A percentile compares a stretch with the other conserved stretches of the same genome.
These are phyloP conservation scores for Apodemus speciosus DNA, from an alignment of 2,113 vertebrate species.

Conservation along the genomic window DNA sequence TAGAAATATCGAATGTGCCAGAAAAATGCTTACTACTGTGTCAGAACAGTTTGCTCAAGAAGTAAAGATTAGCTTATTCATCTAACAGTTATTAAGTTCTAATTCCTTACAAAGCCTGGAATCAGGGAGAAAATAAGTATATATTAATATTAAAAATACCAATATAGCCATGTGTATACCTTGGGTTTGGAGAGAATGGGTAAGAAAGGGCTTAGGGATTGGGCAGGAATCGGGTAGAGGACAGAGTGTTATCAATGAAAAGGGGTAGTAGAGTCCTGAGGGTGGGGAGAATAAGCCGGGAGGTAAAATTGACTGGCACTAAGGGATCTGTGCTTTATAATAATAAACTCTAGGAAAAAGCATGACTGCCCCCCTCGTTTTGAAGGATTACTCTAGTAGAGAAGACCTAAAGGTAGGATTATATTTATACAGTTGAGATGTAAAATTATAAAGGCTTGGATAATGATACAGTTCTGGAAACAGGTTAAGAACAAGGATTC, in stretches of 20 bases:
- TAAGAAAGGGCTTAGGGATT: neutral
- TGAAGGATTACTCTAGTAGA: neutral
- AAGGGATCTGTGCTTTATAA: neutral
- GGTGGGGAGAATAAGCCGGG: neutral
- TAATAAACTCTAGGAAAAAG: neutral
- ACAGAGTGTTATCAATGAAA: neutral
- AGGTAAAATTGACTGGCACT: neutral
- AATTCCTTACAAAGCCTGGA: neutral
- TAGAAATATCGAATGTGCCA: slow-evolving; percentile 25
- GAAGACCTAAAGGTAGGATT: neutral
- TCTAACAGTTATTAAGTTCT: slow-evolving; percentile 44
- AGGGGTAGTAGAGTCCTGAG: neutral
- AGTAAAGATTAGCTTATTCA: slow-evolving; percentile 4
- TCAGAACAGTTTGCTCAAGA: slow-evolving; percentile 37
- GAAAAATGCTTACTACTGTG: neutral
- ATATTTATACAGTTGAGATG: slow-evolving; percentile 16
- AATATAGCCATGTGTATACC: neutral
- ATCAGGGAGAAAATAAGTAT: neutral
- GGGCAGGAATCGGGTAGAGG: neutral
- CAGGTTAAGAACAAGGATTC: slow-evolving; percentile 13
- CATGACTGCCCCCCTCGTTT: neutral
- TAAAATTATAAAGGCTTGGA: slow-evolving; percentile 24
- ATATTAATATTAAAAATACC: slow-evolving; percentile 28
- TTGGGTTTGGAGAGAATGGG: neutral
- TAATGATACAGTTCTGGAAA: slow-evolving; percentile 31